Base-by-base conservation (phyloP, 23 tunicate genomes). In the Corella eumyota region DNA sequence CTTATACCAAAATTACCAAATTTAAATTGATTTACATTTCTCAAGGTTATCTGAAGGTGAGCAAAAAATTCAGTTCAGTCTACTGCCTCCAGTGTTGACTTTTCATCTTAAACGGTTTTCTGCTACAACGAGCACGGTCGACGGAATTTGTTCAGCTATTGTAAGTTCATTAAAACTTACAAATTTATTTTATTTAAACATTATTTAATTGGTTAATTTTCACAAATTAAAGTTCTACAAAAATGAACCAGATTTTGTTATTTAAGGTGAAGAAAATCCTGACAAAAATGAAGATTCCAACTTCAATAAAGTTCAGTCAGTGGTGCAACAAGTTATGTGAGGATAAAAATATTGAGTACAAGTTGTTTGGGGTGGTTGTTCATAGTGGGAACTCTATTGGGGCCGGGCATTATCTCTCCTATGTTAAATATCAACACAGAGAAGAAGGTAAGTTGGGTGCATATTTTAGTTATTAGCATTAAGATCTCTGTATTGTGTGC, bases 341-440 rank as follows among this genome's bases (percentile, higher is more conserved):
- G 6, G 68, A 66, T 26, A 38, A 60, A 26, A 6, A 59, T 33
- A 36, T 17, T 17, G 38, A 52, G 21, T 81, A 81, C 52, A 56
- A 49, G 24, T 34, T 81, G 32, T 81, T 81, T 29, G 90, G 66
- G 3, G 66, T 81, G 19, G 68, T 81, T 5, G 47, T 81, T 27
- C 90, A 81, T 54, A 72, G 79, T 66, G 90, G 90, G 4, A 11
- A 50, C 6, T 48, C 90, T 13, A 65, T 81, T 2, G 65, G 73
- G 25, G 70, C 79, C 9, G 90, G 90, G 0, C 90, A 81, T 66
- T 81, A 81, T 64, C 36, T 81, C 28, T 72, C 90, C 9, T 81
- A 72, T 58, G 67, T 81, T 32, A 66, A 51, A 34, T 64, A 65
- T 30, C 58, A 32, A 45, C 9, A 50, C 13, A 38, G 22, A 21